Conservation (phyloP, 2,888 invertebrate genomes). For the Cyclophora punctaria region DNA sequence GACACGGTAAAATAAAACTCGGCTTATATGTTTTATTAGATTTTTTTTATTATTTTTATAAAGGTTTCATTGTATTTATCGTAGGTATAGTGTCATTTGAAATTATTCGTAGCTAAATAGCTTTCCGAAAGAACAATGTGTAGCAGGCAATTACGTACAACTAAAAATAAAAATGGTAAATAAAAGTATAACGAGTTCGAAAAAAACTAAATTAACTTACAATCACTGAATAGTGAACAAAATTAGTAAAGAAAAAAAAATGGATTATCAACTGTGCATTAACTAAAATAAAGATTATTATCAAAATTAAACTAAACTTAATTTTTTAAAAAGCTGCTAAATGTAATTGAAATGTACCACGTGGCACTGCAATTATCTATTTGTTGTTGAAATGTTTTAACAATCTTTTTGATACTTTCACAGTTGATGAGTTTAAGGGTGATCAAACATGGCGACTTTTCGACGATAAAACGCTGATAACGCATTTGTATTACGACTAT, state of each 20-base stretch:
- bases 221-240: conserved; percentile 26
- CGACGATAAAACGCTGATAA: too few species aligned
- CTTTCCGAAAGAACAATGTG: conserved; percentile 60
- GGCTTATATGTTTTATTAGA: conserved; percentile 31
- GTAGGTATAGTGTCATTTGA: conserved; percentile 70
- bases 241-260: conserved; percentile 40
- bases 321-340: conserved; percentile 60
- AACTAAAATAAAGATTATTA: conserved; percentile 56
- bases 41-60: conserved; percentile 63
- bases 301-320: conserved; percentile 58
- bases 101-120: conserved; percentile 60
- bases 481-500: too few species aligned
- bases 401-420: too few species aligned
- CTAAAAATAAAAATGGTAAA: conserved; percentile 43
- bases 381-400: conserved; percentile 4
- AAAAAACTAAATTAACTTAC: conserved; percentile 27
- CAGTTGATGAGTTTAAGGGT: too few species aligned
- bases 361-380: conserved; percentile 25
- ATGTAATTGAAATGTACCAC: conserved; percentile 45
- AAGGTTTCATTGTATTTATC: conserved; percentile 69
- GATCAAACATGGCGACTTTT: too few species aligned
- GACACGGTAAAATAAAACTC: conserved; percentile 35
- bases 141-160: conserved; percentile 68
- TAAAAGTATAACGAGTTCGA: conserved; percentile 13
- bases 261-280: conserved; percentile 59